A percentile compares a stretch with the other conserved stretches of the same genome.
phyloP scores from a whole-genome alignment of 2,113 vertebrate species.

The Muscicapa adusta region DNA sequence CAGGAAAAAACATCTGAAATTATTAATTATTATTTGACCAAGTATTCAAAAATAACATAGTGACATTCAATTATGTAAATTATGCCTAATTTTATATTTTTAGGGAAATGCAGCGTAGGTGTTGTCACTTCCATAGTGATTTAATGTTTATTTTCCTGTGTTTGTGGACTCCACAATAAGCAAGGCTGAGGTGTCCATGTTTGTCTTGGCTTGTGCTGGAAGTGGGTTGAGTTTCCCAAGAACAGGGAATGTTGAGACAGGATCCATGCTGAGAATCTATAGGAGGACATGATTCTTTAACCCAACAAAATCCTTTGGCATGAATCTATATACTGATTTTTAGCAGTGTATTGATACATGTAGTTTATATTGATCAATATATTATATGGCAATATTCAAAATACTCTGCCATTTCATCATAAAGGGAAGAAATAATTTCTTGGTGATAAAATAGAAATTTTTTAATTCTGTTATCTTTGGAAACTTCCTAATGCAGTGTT shows the following conservation, averaged over 20 bases:
- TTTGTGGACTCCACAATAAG: accelerated
- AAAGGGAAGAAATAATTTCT: background rate
- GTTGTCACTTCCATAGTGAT: background rate
- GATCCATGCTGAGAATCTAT: background rate
- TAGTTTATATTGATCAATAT: background rate
- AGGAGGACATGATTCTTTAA: background rate
- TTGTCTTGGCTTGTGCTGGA: background rate
- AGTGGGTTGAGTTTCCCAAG: background rate
- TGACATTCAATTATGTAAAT: background rate
- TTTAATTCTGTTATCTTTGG: accelerated
- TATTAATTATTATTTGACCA: background rate
- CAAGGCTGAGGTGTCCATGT: background rate
- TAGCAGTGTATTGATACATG: background rate
- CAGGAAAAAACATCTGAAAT: background rate
- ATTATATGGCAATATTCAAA: background rate
- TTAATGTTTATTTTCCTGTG: background rate
- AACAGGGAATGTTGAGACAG: background rate
- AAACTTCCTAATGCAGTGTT: background rate
- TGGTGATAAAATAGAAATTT: background rate
- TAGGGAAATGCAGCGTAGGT: background rate
- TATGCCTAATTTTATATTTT: background rate
- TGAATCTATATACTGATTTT: background rate
- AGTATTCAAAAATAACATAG: background rate
- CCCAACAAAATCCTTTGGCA: background rate
- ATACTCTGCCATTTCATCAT: background rate